Percentiles rank a stretch among this genome's conserved stretches.
Conservation (phyloP, 1,140 invertebrate genomes). For the Drosophila tani region DNA sequence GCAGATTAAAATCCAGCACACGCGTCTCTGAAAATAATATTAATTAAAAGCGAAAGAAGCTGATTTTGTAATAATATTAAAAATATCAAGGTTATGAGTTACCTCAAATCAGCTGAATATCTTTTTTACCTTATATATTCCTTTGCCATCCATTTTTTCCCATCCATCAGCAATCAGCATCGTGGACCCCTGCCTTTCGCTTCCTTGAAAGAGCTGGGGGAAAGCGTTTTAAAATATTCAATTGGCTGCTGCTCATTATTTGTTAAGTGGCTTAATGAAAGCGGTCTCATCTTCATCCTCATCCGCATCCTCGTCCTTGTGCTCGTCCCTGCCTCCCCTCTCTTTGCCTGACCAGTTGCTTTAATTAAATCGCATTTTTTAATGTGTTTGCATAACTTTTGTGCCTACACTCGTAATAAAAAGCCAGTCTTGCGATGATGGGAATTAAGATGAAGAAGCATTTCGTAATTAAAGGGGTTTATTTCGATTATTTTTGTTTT, state of each 20-base stretch:
- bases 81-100: too few relatives aligned
- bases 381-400: conserved; percentile 77
- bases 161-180: conserved; percentile 28
- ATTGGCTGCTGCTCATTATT: conserved; percentile 77
- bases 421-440: neutral
- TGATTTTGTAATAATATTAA: too few relatives aligned
- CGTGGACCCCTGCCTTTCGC: neutral
- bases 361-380: conserved; percentile 78
- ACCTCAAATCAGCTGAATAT: too few relatives aligned
- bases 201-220: neutral
- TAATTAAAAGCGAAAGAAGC: neutral
- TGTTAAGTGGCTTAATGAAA: conserved; percentile 83
- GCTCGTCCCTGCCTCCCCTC: neutral
- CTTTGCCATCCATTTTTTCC: too few relatives aligned
- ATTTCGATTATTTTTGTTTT: neutral
- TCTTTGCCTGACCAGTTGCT: conserved; percentile 44
- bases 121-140: too few relatives aligned
- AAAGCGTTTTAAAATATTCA: conserved; percentile 72
- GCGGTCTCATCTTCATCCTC: conserved; percentile 20
- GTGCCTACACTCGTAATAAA: conserved; percentile 27
- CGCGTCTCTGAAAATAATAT: neutral
- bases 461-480: too few relatives aligned
- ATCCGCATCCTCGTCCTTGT: neutral
- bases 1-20: neutral
- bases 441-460: neutral